These are phyloP conservation scores for Athene noctua DNA, from an alignment of 2,113 vertebrate species.

Conservation along the genomic window DNA sequence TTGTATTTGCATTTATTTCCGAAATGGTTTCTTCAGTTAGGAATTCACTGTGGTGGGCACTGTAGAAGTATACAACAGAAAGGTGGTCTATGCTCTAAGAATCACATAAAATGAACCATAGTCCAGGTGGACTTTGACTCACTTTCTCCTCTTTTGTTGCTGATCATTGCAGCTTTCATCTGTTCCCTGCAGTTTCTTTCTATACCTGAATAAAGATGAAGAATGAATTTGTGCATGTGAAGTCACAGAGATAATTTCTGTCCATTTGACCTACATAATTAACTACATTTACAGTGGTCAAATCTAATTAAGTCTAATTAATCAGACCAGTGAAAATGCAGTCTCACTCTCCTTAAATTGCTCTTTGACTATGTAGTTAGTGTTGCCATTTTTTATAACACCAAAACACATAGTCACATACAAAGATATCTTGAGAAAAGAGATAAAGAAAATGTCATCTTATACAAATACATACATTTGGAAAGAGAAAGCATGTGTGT, in stretches of 20 bases:
- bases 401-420: background rate
- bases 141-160: background rate
- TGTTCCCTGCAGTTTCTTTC: background rate
- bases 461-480: background rate
- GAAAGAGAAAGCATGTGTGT: background rate
- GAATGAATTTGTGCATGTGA: background rate
- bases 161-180: background rate
- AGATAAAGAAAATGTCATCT: background rate
- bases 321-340: background rate
- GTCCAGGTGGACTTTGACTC: background rate
- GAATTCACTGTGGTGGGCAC: background rate
- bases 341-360: background rate
- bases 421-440: background rate
- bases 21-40: background rate
- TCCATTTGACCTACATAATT: background rate
- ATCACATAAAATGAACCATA: rapidly evolving
- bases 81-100: background rate
- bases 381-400: background rate
- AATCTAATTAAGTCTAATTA: background rate
- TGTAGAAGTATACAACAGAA: background rate
- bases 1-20: background rate
- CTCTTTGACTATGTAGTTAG: background rate
- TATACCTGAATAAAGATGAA: background rate
- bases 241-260: background rate
- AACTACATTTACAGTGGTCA: background rate